phyloP scores from a whole-genome alignment of 2,888 invertebrate species.

The Sipha maydis region DNA sequence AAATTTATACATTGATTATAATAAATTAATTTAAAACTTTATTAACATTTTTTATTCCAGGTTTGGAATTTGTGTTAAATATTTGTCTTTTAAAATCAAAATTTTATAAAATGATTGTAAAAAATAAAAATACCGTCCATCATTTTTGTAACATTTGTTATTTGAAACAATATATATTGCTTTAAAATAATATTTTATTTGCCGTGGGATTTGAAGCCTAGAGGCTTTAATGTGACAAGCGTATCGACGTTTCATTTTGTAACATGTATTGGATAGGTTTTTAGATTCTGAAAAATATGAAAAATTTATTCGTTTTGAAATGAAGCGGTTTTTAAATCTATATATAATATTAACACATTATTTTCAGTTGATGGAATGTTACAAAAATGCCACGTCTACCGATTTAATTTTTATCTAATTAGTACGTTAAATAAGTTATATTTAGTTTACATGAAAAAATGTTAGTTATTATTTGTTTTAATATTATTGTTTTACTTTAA shows the following conservation, averaged over 20 bases:
- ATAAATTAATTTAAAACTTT: too few relatives aligned
- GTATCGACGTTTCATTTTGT: slow-evolving; percentile 16
- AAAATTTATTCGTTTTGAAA: neutral
- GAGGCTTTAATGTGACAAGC: slow-evolving; percentile 12
- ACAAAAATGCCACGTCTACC: neutral
- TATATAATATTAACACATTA: neutral
- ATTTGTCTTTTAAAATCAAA: neutral
- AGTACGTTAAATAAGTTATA: too few relatives aligned
- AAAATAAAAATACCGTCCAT: neutral
- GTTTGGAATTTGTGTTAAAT: too few relatives aligned
- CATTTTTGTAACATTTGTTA: neutral
- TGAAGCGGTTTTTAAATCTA: neutral
- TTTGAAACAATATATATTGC: neutral
- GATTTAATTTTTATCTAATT: neutral
- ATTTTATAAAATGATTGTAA: neutral
- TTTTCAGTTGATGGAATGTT: neutral
- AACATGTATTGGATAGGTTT: neutral
- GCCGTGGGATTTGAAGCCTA: neutral
- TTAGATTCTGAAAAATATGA: neutral
- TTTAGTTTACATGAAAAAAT: too few relatives aligned
- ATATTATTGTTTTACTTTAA: too few relatives aligned
- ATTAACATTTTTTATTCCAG: too few relatives aligned
- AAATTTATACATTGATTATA: too few relatives aligned
- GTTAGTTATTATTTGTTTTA: too few relatives aligned
- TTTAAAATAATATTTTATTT: neutral